Base-by-base conservation (phyloP, 2,888 invertebrate species). In the Agrotis exclamationis region DNA sequence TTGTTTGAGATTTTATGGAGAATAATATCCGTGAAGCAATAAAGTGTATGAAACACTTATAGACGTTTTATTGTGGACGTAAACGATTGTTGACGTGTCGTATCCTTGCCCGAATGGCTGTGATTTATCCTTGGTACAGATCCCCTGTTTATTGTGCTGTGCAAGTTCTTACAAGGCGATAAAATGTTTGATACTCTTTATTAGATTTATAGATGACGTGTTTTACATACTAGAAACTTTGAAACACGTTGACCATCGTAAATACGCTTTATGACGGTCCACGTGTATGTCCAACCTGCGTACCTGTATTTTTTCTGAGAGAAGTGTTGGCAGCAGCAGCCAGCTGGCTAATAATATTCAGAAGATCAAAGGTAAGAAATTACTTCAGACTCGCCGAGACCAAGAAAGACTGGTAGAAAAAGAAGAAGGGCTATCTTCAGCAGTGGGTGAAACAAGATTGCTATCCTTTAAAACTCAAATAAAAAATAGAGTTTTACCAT, bases 1-100 rank as follows among this genome's bases (percentile, higher is more conserved):
- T 95, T 95, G 95, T 96, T 95, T 92, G 93, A 95, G 92, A 95
- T 95, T 96, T 96, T 96, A 96, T 95, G 94, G 93, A 93, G 94
- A 95, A 93, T 94, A 94, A 94, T 96, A 95, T 94, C 95, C 92
- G 95, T 95, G 92, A 96, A 95, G 96, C 96, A 96, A 96, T 96
- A 96, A 96, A 96, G 93, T 96, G 95, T 95, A 95, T 95, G 92
- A 95, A 96, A 95, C 94, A 95, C 94, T 95, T 89, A 87, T 85
- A 85, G 85, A 90, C 85, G 93, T 96, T 95, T 96, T 94, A 95
- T 95, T 95, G 88, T 84, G 78, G 79, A 76, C 86, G 86, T 89
- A 84, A 90, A 87, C 80, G 86, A 83, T 81, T 87, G 86, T 87
- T 87, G 89, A 88, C 87, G 87, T 87, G 85, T 85, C 80, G 85